Conservation (phyloP, 2,113 vertebrate genomes). For the Salvelinus namaycush region DNA sequence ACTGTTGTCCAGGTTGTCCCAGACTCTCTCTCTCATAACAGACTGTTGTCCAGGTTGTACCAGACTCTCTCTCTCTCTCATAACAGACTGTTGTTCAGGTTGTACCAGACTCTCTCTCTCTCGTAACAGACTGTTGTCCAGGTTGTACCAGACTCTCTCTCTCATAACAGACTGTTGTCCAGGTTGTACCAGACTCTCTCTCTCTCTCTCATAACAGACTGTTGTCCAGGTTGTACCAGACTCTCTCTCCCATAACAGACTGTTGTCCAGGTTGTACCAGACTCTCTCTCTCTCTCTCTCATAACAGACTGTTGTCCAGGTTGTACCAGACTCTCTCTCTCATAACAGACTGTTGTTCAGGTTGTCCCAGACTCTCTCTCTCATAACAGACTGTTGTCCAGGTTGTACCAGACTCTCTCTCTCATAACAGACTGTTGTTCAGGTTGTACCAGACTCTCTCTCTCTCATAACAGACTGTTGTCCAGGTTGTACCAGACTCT, state of each 20-base stretch:
- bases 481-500: no score
- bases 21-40: conserved; percentile 20
- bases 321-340: no score
- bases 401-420: conserved; percentile 11
- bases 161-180: conserved; percentile 15
- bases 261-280: no score
- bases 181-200: conserved; percentile 16
- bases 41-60: conserved; percentile 10
- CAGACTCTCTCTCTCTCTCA: conserved; percentile 7
- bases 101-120: conserved; percentile 18
- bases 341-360: no score
- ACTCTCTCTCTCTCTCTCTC: no score
- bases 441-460: no score
- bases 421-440: conserved; percentile 10
- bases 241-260: no score
- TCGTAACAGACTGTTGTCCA: conserved; percentile 10
- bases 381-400: background rate
- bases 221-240: no score
- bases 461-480: no score
- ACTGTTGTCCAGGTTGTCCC: conserved; percentile 1
- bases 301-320: no score
- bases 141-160: conserved; percentile 13
- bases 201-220: no score
- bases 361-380: no score
- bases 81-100: conserved; percentile 1